A percentile compares a stretch with the other conserved stretches of the same genome.
Conservation (phyloP, 2,888 invertebrate species). For the Nezara viridula region DNA sequence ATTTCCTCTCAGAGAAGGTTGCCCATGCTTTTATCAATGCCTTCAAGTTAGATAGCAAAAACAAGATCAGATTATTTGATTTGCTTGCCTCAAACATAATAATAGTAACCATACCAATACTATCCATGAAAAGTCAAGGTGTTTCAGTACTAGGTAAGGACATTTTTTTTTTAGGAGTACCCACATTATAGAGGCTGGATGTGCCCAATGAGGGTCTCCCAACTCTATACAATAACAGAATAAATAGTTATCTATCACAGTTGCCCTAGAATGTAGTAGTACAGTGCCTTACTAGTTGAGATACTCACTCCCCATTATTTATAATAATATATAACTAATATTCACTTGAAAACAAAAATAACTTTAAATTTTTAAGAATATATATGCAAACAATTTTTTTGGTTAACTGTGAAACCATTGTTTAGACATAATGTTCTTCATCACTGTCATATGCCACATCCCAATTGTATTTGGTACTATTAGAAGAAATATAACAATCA, state of each 20-base stretch:
- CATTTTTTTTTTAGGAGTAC: too few relatives aligned
- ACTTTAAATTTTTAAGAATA: neutral
- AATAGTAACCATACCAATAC: too few relatives aligned
- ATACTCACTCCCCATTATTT: neutral
- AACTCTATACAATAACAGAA: too few relatives aligned
- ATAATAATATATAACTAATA: neutral
- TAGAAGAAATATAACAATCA: slow-evolving; percentile 14
- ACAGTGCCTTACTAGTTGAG: too few relatives aligned
- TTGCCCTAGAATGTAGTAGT: too few relatives aligned
- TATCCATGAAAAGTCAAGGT: too few relatives aligned
- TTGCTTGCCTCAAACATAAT: neutral
- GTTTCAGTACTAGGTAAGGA: too few relatives aligned
- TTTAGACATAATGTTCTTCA: slow-evolving; percentile 3
- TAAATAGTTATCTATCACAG: too few relatives aligned
- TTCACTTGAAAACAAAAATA: slow-evolving; percentile 6
- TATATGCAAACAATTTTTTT: slow-evolving; percentile 20
- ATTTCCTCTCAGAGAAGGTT: neutral
- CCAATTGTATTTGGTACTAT: slow-evolving; percentile 35
- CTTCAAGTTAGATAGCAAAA: neutral
- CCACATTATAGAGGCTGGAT: too few relatives aligned
- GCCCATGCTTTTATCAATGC: neutral
- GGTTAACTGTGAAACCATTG: neutral
- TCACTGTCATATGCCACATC: neutral
- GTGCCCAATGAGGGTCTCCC: too few relatives aligned
- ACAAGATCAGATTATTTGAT: neutral